Evolutionary conservation across 2,113 vertebrate genomes (phyloP).

Genomic region (Callorhinus ursinus): DNA sequence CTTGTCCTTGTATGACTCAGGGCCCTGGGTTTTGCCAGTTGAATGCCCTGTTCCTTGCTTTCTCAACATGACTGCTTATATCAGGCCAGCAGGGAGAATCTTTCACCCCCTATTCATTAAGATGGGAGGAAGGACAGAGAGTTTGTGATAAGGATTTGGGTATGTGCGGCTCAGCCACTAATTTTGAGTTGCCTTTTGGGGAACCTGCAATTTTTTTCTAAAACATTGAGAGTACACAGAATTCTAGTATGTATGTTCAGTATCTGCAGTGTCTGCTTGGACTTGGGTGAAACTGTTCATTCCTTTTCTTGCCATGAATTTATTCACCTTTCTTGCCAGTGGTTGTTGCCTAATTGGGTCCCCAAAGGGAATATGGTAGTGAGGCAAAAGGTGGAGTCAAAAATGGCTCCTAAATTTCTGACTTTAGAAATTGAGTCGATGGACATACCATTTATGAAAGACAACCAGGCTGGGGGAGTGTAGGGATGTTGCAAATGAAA

Average conservation of each 20-base stretch:
- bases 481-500: not conserved
- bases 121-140: not conserved
- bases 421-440: not conserved
- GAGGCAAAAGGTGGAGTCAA: not conserved
- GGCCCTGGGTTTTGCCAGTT: not conserved
- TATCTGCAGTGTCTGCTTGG: not conserved
- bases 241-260: not conserved
- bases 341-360: not conserved
- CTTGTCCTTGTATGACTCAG: not conserved
- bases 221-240: not conserved
- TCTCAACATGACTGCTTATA: not conserved
- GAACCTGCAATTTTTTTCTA: not conserved
- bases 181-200: not conserved
- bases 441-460: not conserved
- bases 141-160: not conserved
- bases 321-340: not conserved
- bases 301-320: not conserved
- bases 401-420: not conserved
- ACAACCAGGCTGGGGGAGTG: too few relatives aligned
- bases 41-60: not conserved
- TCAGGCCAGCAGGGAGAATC: not conserved
- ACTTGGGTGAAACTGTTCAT: not conserved
- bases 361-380: not conserved
- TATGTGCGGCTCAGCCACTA: not conserved
- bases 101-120: not conserved